These are phyloP conservation scores for Drosophila parabipectinata DNA, from an alignment of 1,140 invertebrate species.

Conservation along the genomic window DNA sequence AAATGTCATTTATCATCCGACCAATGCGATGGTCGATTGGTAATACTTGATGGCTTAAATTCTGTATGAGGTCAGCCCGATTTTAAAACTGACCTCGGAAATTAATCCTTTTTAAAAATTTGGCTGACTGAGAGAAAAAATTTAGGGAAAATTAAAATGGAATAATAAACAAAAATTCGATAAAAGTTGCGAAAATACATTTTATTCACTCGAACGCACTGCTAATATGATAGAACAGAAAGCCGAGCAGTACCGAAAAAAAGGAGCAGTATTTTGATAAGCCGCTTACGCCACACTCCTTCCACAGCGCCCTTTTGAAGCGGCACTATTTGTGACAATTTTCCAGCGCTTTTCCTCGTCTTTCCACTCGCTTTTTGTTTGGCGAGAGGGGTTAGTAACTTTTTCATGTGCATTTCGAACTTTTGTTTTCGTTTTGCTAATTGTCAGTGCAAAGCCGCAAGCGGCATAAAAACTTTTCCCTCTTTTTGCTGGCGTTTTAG, in stretches of 20 bases:
- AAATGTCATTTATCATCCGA: conserved; percentile 23
- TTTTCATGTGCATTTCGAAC: conserved; percentile 51
- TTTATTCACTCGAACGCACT: conserved; percentile 69
- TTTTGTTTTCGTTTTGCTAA: conserved; percentile 71
- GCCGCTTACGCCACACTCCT: conserved; percentile 59
- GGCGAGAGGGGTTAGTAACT: conserved; percentile 30
- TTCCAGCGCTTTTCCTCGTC: conserved; percentile 8
- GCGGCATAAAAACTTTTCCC: conserved; percentile 61
- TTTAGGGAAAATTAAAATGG: conserved; percentile 43
- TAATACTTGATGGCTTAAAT: not conserved
- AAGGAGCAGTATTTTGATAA: conserved; percentile 68
- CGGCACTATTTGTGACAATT: conserved; percentile 50
- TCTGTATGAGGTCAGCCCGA: no score
- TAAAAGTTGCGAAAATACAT: conserved; percentile 74
- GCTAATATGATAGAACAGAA: conserved; percentile 61
- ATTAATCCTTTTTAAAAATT: conserved; percentile 40
- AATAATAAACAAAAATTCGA: conserved; percentile 47
- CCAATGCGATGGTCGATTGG: not conserved
- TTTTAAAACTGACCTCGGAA: conserved; percentile 13
- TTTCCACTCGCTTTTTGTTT: conserved; percentile 16
- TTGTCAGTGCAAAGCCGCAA: conserved; percentile 74
- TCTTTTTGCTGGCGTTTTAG: conserved; percentile 22
- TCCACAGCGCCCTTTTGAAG: not conserved
- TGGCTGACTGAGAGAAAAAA: conserved; percentile 5
- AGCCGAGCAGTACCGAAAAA: conserved; percentile 10